These are phyloP conservation scores for Medauroidea extradentata DNA, from an alignment of 1,140 invertebrate species.

Conservation along the genomic window DNA sequence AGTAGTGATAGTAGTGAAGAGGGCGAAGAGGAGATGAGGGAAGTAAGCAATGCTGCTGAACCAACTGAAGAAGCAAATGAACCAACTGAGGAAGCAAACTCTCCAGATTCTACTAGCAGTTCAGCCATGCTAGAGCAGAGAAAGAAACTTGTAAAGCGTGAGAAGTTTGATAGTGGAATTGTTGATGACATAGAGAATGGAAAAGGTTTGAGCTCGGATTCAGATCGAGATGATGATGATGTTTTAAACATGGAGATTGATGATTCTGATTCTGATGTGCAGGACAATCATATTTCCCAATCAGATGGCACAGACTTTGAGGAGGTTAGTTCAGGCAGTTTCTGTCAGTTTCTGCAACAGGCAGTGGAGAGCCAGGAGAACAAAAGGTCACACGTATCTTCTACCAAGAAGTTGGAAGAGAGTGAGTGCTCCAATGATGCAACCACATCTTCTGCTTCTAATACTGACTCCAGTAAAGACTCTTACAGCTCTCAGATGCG, in stretches of 20 bases:
- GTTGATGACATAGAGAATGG: conserved; percentile 44
- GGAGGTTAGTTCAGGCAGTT: background rate
- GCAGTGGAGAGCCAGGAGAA: conserved; percentile 5
- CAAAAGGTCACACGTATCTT: background rate
- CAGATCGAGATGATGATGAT: conserved; percentile 14
- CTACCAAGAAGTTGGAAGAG: conserved; percentile 3
- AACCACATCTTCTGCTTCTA: conserved; percentile 9
- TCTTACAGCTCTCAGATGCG: conserved; percentile 43
- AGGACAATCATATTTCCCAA: conserved; percentile 17
- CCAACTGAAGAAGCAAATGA: background rate
- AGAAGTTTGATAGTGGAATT: conserved; percentile 55
- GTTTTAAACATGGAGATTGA: conserved; percentile 7
- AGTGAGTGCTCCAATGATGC: background rate
- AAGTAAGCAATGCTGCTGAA: too few species aligned
- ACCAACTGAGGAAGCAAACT: background rate
- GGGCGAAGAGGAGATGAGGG: too few species aligned
- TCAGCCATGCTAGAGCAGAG: conserved; percentile 14
- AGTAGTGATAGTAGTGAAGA: too few species aligned
- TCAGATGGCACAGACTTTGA: background rate
- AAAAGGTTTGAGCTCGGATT: conserved; percentile 21
- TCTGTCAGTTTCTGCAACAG: conserved; percentile 7
- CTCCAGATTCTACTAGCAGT: conserved; percentile 1
- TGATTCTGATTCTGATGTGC: conserved; percentile 17
- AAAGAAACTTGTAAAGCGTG: conserved; percentile 43
- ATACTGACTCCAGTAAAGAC: conserved; percentile 18